Conservation (phyloP, 2,113 vertebrate genomes). For the Hemichromis elongatus region DNA sequence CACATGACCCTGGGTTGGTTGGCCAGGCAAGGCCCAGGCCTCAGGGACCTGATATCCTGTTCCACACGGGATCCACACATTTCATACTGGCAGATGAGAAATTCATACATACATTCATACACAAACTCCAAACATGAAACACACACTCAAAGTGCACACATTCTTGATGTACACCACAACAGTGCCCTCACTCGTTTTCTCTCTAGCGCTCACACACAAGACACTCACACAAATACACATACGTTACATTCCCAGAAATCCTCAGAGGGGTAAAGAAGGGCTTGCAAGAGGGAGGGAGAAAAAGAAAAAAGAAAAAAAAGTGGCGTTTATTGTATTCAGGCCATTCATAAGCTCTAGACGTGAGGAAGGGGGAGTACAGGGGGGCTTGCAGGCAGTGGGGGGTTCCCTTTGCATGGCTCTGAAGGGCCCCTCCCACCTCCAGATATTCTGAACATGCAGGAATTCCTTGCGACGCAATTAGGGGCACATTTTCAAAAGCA, state of each 20-base stretch:
- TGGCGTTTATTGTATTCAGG: constrained; percentile 88
- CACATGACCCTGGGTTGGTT: constrained; percentile 78
- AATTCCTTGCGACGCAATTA: constrained; percentile 69
- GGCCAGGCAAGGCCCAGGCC: constrained; percentile 83
- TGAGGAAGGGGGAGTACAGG: constrained; percentile 71
- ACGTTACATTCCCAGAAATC: constrained; percentile 61
- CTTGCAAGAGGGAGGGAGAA: constrained; percentile 32
- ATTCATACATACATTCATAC: constrained; percentile 15
- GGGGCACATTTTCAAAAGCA: constrained; percentile 33
- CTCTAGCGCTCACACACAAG: constrained; percentile 11
- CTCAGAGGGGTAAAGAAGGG: constrained; percentile 61
- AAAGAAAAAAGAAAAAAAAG: constrained; percentile 75
- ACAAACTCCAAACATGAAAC: constrained; percentile 13
- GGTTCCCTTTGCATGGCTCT: constrained; percentile 74
- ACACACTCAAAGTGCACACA: constrained; percentile 17
- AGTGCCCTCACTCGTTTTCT: constrained; percentile 24
- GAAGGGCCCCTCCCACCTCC: constrained; percentile 69
- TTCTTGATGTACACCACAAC: constrained; percentile 10
- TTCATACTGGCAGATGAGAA: constrained; percentile 51
- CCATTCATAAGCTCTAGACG: constrained; percentile 87
- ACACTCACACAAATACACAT: constrained; percentile 30
- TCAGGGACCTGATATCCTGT: constrained; percentile 82
- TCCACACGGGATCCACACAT: constrained; percentile 65
- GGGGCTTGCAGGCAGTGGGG: constrained; percentile 72
- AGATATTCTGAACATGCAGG: constrained; percentile 74